These are phyloP conservation scores for Spinus olivaceus DNA, from an alignment of 2,797 vertebrate genomes.

Conservation along the genomic window DNA sequence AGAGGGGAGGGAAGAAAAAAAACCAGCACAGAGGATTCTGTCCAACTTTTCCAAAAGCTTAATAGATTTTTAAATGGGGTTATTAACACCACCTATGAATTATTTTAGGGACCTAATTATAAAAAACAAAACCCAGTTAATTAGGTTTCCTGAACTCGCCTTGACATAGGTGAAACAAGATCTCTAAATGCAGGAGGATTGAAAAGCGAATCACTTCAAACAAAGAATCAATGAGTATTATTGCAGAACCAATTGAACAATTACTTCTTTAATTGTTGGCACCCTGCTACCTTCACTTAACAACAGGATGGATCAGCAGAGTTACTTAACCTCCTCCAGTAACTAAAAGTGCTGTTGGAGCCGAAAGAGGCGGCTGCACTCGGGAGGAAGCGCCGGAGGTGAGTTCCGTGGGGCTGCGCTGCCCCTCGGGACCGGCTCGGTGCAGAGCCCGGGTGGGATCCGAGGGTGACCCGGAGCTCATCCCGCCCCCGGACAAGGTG, in stretches of 20 bases:
- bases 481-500: background rate
- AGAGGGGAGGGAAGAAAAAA: background rate
- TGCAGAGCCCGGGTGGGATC: background rate
- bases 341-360: background rate
- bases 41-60: slow-evolving; percentile 72
- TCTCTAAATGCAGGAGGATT: slow-evolving; percentile 59
- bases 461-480: background rate
- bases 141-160: slow-evolving; percentile 73
- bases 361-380: background rate
- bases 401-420: background rate
- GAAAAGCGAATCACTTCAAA: slow-evolving; percentile 44
- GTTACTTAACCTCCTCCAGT: slow-evolving; percentile 25
- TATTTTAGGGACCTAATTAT: slow-evolving; percentile 99
- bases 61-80: slow-evolving; percentile 89
- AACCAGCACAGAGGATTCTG: slow-evolving; percentile 37
- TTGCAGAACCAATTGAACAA: slow-evolving; percentile 57
- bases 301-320: slow-evolving; percentile 19
- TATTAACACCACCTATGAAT: slow-evolving; percentile 98
- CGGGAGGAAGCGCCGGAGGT: background rate
- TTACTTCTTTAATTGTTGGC: slow-evolving; percentile 61
- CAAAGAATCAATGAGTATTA: slow-evolving; percentile 13
- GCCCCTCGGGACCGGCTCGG: background rate
- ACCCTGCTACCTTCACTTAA: slow-evolving; percentile 46
- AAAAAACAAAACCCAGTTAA: slow-evolving; percentile 78
- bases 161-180: slow-evolving; percentile 74